phyloP scores from a whole-genome alignment of 2,113 vertebrate species.

The Diadophis punctatus region DNA sequence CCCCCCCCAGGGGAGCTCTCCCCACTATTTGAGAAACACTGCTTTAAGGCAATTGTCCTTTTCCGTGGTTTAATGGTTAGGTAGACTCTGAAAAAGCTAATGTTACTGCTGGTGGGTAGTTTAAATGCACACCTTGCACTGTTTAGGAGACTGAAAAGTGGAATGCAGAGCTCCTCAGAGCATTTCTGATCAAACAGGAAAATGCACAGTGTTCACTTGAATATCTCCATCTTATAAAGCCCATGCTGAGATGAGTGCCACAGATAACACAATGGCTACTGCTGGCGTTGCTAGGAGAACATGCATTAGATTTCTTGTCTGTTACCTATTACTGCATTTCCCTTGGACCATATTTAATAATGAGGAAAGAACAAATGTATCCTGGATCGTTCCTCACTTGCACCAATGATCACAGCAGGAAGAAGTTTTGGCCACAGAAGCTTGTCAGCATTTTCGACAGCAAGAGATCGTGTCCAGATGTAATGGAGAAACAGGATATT shows the following conservation, averaged over 20 bases:
- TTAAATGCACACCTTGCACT: not conserved
- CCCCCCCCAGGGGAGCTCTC: no score
- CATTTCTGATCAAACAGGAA: not conserved
- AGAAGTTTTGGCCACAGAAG: constrained; percentile 10
- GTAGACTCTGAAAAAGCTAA: not conserved
- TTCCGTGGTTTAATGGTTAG: not conserved
- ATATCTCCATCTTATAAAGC: not conserved
- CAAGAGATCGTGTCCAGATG: not conserved
- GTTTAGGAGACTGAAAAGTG: not conserved
- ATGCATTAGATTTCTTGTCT: constrained; percentile 39
- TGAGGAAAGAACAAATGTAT: constrained; percentile 44
- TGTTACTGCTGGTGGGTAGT: not conserved
- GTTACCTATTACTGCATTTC: constrained; percentile 29
- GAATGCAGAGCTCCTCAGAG: not conserved
- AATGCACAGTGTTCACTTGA: not conserved
- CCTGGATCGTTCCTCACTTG: constrained; percentile 27
- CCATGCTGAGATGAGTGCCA: not conserved
- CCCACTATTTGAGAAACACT: no score
- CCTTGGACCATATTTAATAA: constrained; percentile 44
- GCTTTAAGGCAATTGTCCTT: no score
- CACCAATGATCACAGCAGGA: constrained; percentile 1
- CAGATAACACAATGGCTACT: constrained; percentile 19
- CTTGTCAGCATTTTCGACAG: constrained; percentile 7
- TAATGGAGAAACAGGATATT: not conserved
- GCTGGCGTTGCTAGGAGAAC: constrained; percentile 57